phyloP scores from a whole-genome alignment of 2,888 invertebrate species.

The Cosmorhoe ocellata region DNA sequence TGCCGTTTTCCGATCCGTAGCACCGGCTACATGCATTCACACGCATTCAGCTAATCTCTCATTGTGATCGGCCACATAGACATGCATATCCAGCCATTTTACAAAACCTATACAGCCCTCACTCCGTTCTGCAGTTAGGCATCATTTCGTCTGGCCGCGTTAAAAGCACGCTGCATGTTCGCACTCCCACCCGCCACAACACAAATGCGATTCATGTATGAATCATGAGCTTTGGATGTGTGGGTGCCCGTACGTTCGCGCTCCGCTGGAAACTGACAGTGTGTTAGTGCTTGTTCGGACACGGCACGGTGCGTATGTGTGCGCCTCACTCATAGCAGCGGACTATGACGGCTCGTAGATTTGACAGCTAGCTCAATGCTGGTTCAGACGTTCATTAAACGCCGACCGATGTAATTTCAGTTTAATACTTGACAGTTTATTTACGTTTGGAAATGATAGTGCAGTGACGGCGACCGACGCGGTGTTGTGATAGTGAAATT shows the following conservation, averaged over 20 bases:
- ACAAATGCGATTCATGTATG: slow-evolving; percentile 71
- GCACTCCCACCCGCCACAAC: slow-evolving; percentile 79
- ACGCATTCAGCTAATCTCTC: slow-evolving; percentile 79
- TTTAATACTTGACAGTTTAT: slow-evolving; percentile 69
- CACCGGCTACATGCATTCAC: slow-evolving; percentile 73
- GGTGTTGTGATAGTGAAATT: slow-evolving; percentile 43
- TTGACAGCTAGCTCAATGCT: slow-evolving; percentile 84
- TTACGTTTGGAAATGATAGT: slow-evolving; percentile 59
- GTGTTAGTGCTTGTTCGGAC: slow-evolving; percentile 73
- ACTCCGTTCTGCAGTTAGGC: slow-evolving; percentile 72
- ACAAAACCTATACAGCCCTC: slow-evolving; percentile 70
- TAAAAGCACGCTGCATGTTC: slow-evolving; percentile 81
- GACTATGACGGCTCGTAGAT: slow-evolving; percentile 83
- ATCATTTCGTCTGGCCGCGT: slow-evolving; percentile 79
- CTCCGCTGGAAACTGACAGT: slow-evolving; percentile 75
- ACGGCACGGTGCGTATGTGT: slow-evolving; percentile 69
- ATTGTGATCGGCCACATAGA: slow-evolving; percentile 74
- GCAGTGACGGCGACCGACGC: slow-evolving; percentile 51
- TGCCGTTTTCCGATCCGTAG: slow-evolving; percentile 71
- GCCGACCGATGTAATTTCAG: slow-evolving; percentile 75
- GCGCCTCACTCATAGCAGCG: slow-evolving; percentile 80
- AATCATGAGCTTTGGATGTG: slow-evolving; percentile 66
- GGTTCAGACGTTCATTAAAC: slow-evolving; percentile 82
- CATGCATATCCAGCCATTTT: slow-evolving; percentile 74
- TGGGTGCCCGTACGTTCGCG: slow-evolving; percentile 69